Percentiles rank a stretch among this genome's conserved stretches.
phyloP scores from a whole-genome alignment of 2,113 vertebrate genomes.

The Alces alces region DNA sequence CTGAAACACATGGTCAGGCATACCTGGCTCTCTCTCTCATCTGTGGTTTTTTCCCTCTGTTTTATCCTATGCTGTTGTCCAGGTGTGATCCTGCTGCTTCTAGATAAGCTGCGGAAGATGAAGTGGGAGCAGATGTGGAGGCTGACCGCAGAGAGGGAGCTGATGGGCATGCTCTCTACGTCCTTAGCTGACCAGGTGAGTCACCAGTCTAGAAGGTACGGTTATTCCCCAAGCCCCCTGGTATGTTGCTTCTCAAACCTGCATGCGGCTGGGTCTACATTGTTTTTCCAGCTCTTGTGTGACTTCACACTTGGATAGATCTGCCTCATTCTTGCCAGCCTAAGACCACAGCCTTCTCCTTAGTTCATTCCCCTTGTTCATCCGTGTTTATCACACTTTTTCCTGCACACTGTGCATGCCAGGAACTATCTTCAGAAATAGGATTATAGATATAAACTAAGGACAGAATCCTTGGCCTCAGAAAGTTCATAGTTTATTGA shows the following conservation, averaged over 20 bases:
- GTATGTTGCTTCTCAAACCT: neutral
- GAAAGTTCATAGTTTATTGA: neutral
- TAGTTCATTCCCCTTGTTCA: neutral
- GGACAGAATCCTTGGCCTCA: neutral
- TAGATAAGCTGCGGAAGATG: constrained; percentile 96
- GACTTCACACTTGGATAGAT: rapidly evolving
- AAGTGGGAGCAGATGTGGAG: constrained; percentile 99
- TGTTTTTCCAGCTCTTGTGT: rapidly evolving
- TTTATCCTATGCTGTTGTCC: neutral
- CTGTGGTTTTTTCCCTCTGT: neutral
- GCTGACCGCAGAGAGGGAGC: constrained; percentile 94
- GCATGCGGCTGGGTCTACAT: neutral
- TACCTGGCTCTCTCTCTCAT: neutral
- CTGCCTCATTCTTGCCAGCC: neutral
- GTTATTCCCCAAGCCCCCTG: neutral
- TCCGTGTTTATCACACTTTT: neutral
- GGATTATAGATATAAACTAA: neutral
- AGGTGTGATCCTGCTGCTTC: constrained; percentile 96
- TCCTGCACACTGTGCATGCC: neutral
- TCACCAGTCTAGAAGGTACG: neutral
- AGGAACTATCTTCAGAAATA: neutral
- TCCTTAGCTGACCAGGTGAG: constrained; percentile 97
- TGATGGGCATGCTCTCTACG: constrained; percentile 99
- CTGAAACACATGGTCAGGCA: rapidly evolving
- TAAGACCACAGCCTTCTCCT: too few species aligned